Base-by-base conservation (phyloP, 53 echinoderm and acorn worm genomes). In the Hippasteria phrygiana region DNA sequence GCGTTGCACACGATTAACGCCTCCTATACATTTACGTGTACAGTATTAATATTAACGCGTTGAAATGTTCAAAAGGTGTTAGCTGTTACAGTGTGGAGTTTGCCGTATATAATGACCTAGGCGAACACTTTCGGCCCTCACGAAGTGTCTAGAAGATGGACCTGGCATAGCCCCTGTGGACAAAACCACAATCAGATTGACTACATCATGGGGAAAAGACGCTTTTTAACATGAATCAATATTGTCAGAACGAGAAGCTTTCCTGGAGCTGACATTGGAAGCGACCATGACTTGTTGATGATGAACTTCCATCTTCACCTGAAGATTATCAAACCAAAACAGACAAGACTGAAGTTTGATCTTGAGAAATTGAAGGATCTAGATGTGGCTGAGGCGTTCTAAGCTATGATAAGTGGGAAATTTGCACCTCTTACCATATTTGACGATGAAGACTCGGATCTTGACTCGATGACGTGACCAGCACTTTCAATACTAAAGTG, bases 331-430 rank as follows among this genome's bases (percentile, higher is more conserved):
- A 28, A 62, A 65, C 63, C 29, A 13, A 47, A 16, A 14, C 22
- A 62, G 29, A 64, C 31, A 55, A 51, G 90, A 9, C 28, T 90
- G n/a, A 40, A 72, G 46, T 90, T 90, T 42, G 40, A 82, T 75
- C 72, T 90, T 17, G 83, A 90, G 4, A 83, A 83, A 45, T 75
- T 83, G 40, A 90, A 90, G 59, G 90, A 90, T 32, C 90, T 72
- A 9, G 24, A 50, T 1, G 29, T 90, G 16, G 70, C 72, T 18
- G 17, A 34, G 70, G 12, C 26, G 2, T 88, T 88, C 63, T 9
- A 77, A 78, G 88, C 88, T 39, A 76, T 13, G 8, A 43, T 66
- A 22, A 66, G 78, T 3, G 77, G 88, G 2, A 88, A 63, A 71
- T 80, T 90, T 80, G 69, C 90, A 16, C 43, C 81, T 8, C 80